Conservation (phyloP, 2,888 invertebrate genomes). For the Apamea crenata region DNA sequence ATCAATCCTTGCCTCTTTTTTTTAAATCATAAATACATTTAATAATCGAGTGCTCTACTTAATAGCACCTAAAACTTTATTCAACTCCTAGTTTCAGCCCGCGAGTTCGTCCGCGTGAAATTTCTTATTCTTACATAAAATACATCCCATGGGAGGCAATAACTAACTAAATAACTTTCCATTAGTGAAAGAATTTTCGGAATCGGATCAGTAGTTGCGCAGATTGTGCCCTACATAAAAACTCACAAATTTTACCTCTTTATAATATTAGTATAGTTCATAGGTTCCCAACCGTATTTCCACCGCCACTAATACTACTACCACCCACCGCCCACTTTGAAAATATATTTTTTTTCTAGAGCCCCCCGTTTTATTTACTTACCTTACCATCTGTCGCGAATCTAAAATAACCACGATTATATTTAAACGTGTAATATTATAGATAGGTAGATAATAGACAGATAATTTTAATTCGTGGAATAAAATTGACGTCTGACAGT, state of each 20-base stretch:
- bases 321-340: neutral
- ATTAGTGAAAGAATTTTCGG: neutral
- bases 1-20: neutral
- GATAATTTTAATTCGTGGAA: too few relatives aligned
- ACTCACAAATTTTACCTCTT: neutral
- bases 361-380: too few relatives aligned
- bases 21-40: too few relatives aligned
- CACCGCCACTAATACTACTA: too few relatives aligned
- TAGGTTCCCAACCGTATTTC: neutral
- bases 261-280: neutral
- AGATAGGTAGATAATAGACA: too few relatives aligned
- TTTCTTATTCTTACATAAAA: neutral
- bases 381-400: neutral
- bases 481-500: too few relatives aligned
- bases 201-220: too few relatives aligned
- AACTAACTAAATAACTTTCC: neutral
- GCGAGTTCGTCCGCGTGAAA: neutral
- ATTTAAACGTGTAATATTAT: neutral
- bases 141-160: neutral
- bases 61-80: neutral
- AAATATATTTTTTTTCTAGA: neutral
- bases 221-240: neutral
- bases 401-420: neutral
- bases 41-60: neutral
- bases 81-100: neutral